Base-by-base conservation (phyloP, 1,140 invertebrate genomes). In the Platyscapa corneri region DNA sequence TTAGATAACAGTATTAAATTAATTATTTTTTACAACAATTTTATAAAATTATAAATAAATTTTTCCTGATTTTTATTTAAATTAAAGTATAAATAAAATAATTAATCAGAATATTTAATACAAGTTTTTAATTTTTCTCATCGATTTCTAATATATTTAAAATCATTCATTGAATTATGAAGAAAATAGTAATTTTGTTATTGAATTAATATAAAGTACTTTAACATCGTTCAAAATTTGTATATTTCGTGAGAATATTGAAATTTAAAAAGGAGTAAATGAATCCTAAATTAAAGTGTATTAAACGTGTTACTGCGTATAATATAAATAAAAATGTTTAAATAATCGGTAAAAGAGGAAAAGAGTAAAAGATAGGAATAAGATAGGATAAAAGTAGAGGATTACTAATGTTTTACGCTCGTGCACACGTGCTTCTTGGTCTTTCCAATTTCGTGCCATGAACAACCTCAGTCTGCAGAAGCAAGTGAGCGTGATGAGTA, bases 401-500 rank as follows among this genome's bases (percentile, higher is more conserved):
- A 75, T 75, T 46, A 76, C 34, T 76, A 64, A 83, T 49, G 32
- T 78, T 39, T 37, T 56, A 56, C 32, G 56, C 64, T 78, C 39
- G 42, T 67, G 64, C 34, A 20, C 34, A 42, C 82, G 60, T 60
- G 53, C 74, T 20, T 46, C 64, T 70, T 53, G 23, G 27, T 79
- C 32, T 37, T n/a, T 70, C n/a, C n/a, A n/a, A n/a, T n/a, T n/a
- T n/a, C n/a, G n/a, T n/a, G n/a, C n/a, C n/a, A 27, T n/a, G 30
- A 7, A 74, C 60, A 39, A 46, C 23, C 14, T 85, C 94, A 97
- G 97, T 96, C 96, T 98, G 95, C 97, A 98, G 95, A 97, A 97
- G 95, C 97, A 98, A 96, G 97, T 98, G 95, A 97, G 96, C 95
- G 96, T 97, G 94, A 98, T 98, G 97, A 98, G 97, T 94, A 97